These are phyloP conservation scores for Fulmarus glacialis DNA, from an alignment of 2,113 vertebrate genomes.

Conservation along the genomic window DNA sequence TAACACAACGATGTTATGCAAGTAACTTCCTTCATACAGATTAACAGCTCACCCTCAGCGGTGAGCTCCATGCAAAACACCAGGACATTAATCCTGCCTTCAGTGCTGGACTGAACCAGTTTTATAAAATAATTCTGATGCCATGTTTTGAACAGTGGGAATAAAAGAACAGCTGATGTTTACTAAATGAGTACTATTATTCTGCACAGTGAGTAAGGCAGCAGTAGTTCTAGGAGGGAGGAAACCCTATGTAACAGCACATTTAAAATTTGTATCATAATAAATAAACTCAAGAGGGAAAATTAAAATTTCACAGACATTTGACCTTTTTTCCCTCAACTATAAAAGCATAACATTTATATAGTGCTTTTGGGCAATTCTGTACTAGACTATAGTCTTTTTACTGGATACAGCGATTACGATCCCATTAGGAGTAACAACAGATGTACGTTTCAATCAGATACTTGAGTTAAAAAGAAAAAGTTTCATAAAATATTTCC, in stretches of 20 bases:
- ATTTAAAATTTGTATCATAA: neutral
- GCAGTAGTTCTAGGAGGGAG: neutral
- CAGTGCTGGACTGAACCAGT: neutral
- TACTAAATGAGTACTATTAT: neutral
- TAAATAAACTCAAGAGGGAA: neutral
- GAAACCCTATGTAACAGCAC: neutral
- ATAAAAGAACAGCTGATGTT: neutral
- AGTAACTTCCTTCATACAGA: neutral
- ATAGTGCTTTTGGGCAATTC: neutral
- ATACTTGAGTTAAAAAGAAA: neutral
- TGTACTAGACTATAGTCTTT: neutral
- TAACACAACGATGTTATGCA: neutral
- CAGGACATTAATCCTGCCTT: neutral
- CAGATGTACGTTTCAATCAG: neutral
- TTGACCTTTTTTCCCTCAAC: neutral
- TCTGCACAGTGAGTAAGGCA: neutral
- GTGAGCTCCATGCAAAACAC: neutral
- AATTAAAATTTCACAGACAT: neutral
- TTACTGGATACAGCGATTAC: neutral
- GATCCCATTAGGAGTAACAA: neutral
- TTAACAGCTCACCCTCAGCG: neutral
- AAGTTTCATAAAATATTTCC: neutral
- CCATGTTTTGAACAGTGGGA: neutral
- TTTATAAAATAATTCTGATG: neutral
- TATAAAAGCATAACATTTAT: neutral